Conservation (phyloP, 2,888 invertebrate genomes). For the Acanthoscelides obtectus region DNA sequence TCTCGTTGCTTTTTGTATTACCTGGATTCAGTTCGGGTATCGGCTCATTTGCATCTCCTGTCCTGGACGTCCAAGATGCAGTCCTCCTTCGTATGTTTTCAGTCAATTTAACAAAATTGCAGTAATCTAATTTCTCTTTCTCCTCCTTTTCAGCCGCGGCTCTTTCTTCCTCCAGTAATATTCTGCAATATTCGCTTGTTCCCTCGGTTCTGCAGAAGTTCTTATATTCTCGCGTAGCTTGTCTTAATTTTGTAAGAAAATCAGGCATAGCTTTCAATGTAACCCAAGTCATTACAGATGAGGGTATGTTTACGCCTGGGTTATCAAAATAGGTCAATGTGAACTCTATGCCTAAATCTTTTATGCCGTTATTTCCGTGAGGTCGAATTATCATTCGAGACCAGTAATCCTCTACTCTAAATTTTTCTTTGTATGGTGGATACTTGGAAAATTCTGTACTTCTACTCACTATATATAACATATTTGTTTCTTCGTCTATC, state of each 20-base stretch:
- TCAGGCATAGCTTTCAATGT: conserved; percentile 72
- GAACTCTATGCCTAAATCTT: conserved; percentile 71
- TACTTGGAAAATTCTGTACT: conserved; percentile 66
- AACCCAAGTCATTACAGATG: conserved; percentile 70
- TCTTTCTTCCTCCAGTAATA: conserved; percentile 21
- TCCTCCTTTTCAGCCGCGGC: conserved; percentile 21
- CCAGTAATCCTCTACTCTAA: conserved; percentile 77
- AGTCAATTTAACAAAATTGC: conserved; percentile 18
- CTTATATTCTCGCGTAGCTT: conserved; percentile 62
- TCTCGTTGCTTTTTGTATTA: conserved; percentile 15
- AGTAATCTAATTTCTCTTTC: conserved; percentile 28
- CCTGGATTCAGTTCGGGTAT: conserved; percentile 10
- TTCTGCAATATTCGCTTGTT: conserved; percentile 27
- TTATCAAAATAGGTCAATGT: conserved; percentile 85
- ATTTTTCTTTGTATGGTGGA: conserved; percentile 63
- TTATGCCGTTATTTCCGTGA: conserved; percentile 48
- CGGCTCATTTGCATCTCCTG: conserved; percentile 5
- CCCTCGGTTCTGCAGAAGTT: conserved; percentile 44
- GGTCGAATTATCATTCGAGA: conserved; percentile 82
- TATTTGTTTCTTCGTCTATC: conserved; percentile 54
- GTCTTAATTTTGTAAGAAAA: conserved; percentile 64
- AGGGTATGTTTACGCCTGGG: conserved; percentile 74
- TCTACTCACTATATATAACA: conserved; percentile 63
- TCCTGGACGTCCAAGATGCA: conserved; percentile 1
- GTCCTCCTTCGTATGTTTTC: conserved; percentile 31